Evolutionary conservation across 2,113 vertebrate genomes (phyloP), one percentile per base, ranked within the genome.

Genomic region (Menura novaehollandiae): DNA sequence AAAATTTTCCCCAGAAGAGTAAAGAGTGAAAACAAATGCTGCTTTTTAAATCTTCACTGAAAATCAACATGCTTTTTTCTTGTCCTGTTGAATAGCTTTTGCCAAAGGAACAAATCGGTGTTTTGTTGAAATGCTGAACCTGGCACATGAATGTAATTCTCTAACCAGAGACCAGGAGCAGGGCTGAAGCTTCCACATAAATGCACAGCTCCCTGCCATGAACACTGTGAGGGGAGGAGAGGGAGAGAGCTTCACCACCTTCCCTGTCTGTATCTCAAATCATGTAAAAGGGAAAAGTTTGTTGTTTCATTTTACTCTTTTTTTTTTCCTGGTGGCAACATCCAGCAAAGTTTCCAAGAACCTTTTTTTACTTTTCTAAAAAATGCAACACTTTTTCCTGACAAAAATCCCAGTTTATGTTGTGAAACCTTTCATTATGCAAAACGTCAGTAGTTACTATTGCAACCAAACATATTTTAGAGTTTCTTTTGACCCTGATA

Each of bases 171-270:
- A 60, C 3, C 32, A 77, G 75, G 68, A 80, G 63, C 13, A 9
- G 59, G 58, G 28, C 58, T 75, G 71, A 63, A 72, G 39, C 35
- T 72, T 63, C 52, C 39, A 27, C 0, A 0, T 19, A 37, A 43
- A 30, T 0, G 0, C 37, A 2, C 15, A 52, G 13, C 71, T 82
- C 1, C 0, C 43, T 81, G 52, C 17, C 53, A 39, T 21, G 46
- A 20, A 17, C 10, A 1, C 3, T 17, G 20, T 2, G 41, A 63
- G 10, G n/a, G 30, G 4, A 59, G 74, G 18, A 71, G 39, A 8
- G 28, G 43, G 16, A 47, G 10, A 21, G 10, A 47, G 5, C 30
- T 71, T 85, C 30, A 24, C n/a, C n/a, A 19, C 52, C 17, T 43
- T 46, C 33, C 44, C 28, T 46, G 12, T 39, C 43, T 6, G 1